A percentile compares a stretch with the other conserved stretches of the same genome.
Conservation (phyloP, 2,113 vertebrate genomes). For the Hystrix brachyura region DNA sequence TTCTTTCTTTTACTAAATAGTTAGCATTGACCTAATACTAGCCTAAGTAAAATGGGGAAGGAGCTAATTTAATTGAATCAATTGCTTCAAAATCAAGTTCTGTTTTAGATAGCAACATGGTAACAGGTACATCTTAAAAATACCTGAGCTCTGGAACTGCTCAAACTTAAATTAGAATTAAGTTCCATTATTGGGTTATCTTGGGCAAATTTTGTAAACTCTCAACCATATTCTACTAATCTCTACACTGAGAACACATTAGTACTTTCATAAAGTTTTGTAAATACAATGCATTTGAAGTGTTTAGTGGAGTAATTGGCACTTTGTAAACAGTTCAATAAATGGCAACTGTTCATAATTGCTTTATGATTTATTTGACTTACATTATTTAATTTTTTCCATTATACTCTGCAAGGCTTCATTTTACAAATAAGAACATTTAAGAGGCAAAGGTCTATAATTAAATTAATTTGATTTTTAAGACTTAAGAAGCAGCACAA, state of each 20-base stretch:
- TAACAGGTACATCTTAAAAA: not conserved
- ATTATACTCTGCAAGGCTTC: not conserved
- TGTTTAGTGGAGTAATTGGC: not conserved
- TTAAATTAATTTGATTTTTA: not conserved
- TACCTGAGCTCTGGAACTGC: not conserved
- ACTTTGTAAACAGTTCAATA: not conserved
- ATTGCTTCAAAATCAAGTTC: not conserved
- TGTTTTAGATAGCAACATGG: not conserved
- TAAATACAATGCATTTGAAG: not conserved
- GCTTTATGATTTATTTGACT: not conserved
- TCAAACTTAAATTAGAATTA: not conserved
- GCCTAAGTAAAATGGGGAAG: not conserved
- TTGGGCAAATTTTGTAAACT: not conserved
- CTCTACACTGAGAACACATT: not conserved
- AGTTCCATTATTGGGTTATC: not conserved
- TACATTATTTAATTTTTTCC: not conserved
- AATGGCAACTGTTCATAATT: not conserved
- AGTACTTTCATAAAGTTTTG: not conserved
- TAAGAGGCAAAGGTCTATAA: not conserved
- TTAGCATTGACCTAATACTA: not conserved
- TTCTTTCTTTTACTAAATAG: not conserved
- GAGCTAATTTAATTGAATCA: not conserved
- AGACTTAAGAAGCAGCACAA: not conserved
- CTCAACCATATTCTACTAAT: not conserved
- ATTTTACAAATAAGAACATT: not conserved